These are phyloP conservation scores for Rhimphoctona megacephalus DNA, from an alignment of 2,888 invertebrate genomes.

Conservation along the genomic window DNA sequence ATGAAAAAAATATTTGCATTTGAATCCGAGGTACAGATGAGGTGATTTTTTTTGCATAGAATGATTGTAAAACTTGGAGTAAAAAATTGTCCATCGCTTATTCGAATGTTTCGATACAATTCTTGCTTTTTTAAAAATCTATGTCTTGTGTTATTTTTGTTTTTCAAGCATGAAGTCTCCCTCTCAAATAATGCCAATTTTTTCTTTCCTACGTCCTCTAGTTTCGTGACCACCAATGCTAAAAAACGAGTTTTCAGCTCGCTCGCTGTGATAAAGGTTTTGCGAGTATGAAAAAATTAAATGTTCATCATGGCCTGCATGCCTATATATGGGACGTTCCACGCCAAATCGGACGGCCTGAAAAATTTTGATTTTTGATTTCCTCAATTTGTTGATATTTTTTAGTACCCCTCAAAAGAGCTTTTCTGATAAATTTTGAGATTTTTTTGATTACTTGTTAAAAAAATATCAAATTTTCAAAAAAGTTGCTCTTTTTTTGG, in stretches of 20 bases:
- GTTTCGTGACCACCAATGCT: background rate
- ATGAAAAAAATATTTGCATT: background rate
- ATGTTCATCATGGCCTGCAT: conserved; percentile 5
- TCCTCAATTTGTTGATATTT: no score
- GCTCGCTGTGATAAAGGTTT: conserved; percentile 40
- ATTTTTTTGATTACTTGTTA: no score
- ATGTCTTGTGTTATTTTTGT: background rate
- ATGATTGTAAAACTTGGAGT: background rate
- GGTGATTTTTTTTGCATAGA: background rate
- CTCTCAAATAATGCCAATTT: background rate
- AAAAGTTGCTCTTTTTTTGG: no score
- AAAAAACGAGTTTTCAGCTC: conserved; percentile 18
- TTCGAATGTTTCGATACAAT: background rate
- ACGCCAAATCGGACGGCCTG: no score
- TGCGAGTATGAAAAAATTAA: conserved; percentile 66
- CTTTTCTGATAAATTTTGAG: no score
- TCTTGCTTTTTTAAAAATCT: background rate
- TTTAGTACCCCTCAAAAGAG: no score
- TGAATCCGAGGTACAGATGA: background rate
- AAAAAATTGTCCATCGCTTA: background rate
- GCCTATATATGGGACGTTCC: no score
- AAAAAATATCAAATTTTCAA: no score
- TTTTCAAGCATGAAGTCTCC: background rate
- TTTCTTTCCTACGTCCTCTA: background rate
- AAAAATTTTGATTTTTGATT: no score